Conservation (phyloP, 2,888 invertebrate genomes). For the Nymphalis c-album region DNA sequence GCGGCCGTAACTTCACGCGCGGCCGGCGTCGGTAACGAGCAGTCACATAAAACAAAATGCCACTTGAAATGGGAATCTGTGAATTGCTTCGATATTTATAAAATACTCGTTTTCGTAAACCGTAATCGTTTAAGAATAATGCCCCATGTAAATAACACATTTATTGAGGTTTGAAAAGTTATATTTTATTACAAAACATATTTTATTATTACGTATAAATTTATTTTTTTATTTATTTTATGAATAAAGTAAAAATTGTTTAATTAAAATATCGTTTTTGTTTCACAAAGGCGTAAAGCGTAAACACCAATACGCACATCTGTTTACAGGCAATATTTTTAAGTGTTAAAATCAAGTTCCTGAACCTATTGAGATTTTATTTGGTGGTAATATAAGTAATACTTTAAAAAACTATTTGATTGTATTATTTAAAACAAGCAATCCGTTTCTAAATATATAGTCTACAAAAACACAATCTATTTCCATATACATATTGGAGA, state of each 20-base stretch:
- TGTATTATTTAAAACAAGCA: background rate
- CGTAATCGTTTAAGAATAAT: constrained; percentile 27
- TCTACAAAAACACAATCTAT: too few relatives aligned
- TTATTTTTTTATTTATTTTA: too few relatives aligned
- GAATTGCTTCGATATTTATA: constrained; percentile 77
- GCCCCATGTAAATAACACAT: background rate
- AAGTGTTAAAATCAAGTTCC: too few relatives aligned
- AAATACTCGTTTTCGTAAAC: constrained; percentile 46
- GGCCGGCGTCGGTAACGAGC: constrained; percentile 79
- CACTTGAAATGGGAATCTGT: constrained; percentile 76
- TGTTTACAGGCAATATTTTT: too few relatives aligned
- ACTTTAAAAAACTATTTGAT: background rate
- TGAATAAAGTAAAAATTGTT: too few relatives aligned
- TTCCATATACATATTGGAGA: too few relatives aligned
- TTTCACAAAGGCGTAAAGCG: too few relatives aligned
- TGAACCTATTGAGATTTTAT: too few relatives aligned
- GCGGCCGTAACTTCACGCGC: constrained; percentile 80
- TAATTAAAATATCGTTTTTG: too few relatives aligned
- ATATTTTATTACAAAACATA: background rate
- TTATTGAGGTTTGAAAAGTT: background rate
- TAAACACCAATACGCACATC: too few relatives aligned
- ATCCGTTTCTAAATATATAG: background rate
- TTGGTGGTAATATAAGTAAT: too few relatives aligned
- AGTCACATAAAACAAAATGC: constrained; percentile 80
- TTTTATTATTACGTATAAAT: too few relatives aligned